Conservation (phyloP, 2,888 invertebrate species). For the Tineola bisselliella region DNA sequence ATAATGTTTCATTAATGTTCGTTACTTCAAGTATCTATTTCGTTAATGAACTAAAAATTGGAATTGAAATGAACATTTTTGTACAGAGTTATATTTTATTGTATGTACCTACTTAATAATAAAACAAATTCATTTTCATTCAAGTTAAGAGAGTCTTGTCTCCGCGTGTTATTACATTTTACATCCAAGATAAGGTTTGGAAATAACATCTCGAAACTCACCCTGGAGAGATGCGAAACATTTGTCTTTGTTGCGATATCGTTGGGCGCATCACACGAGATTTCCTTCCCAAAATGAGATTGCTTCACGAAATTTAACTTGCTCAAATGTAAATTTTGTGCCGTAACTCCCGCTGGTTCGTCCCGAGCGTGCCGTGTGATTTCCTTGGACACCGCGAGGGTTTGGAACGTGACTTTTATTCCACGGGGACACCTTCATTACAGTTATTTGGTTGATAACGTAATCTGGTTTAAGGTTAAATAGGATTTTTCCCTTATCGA, state of each 20-base stretch:
- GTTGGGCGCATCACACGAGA: slow-evolving; percentile 39
- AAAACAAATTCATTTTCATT: neutral
- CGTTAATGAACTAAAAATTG: too few species aligned
- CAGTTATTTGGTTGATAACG: slow-evolving; percentile 12
- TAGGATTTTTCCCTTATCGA: slow-evolving; percentile 3
- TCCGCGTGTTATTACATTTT: slow-evolving; percentile 1
- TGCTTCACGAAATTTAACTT: slow-evolving; percentile 62
- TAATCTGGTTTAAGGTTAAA: slow-evolving; percentile 11
- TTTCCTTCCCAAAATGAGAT: slow-evolving; percentile 59
- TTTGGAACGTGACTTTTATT: slow-evolving; percentile 11
- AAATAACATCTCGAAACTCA: slow-evolving; percentile 16
- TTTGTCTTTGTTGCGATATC: slow-evolving; percentile 58
- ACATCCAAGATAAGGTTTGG: slow-evolving; percentile 1
- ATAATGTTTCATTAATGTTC: too few species aligned
- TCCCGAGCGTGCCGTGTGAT: slow-evolving; percentile 33
- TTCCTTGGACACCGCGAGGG: slow-evolving; percentile 22
- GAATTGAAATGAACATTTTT: neutral
- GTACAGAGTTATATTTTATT: too few species aligned
- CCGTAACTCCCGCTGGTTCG: slow-evolving; percentile 24
- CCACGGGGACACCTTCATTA: slow-evolving; percentile 11
- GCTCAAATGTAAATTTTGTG: slow-evolving; percentile 55
- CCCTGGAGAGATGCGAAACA: slow-evolving; percentile 43
- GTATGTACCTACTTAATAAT: neutral
- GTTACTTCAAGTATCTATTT: too few species aligned
- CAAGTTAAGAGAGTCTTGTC: neutral